A percentile compares a stretch with the other conserved stretches of the same genome.
These are phyloP conservation scores for Myathropa florea DNA, from an alignment of 2,888 invertebrate genomes.

Conservation along the genomic window DNA sequence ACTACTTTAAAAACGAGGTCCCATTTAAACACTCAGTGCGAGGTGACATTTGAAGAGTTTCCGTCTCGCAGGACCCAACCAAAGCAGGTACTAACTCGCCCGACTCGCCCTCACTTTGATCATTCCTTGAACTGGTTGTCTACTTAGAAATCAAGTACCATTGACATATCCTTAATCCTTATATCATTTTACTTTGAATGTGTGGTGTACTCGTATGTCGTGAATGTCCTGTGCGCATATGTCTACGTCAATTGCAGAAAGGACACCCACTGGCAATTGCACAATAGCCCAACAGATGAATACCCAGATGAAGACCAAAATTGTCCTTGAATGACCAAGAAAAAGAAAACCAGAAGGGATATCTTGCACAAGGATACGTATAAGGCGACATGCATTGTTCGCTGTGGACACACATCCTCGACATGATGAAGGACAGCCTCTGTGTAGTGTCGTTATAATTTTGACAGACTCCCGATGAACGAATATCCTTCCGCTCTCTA, in stretches of 20 bases:
- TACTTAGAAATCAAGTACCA: slow-evolving; percentile 42
- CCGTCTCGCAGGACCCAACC: too few species aligned
- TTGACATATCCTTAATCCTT: slow-evolving; percentile 34
- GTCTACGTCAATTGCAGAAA: slow-evolving; percentile 4
- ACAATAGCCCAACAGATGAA: slow-evolving; percentile 44
- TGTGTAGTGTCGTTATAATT: slow-evolving; percentile 40
- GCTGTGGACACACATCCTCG: slow-evolving; percentile 2
- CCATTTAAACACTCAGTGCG: too few species aligned
- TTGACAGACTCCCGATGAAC: slow-evolving; percentile 39
- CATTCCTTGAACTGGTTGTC: slow-evolving; percentile 1
- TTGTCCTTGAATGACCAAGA: slow-evolving; percentile 53
- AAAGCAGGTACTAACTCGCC: background rate
- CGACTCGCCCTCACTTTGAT: slow-evolving; percentile 6
- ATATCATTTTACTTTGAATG: background rate
- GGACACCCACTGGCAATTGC: slow-evolving; percentile 55
- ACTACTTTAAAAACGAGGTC: too few species aligned
- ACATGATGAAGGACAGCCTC: slow-evolving; percentile 39
- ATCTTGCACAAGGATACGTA: slow-evolving; percentile 2
- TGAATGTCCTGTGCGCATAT: slow-evolving; percentile 20
- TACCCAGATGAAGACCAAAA: slow-evolving; percentile 20
- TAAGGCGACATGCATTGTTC: slow-evolving; percentile 35
- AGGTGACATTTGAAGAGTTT: background rate
- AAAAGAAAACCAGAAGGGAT: slow-evolving; percentile 1
- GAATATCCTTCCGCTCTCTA: slow-evolving; percentile 28
- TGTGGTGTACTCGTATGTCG: slow-evolving; percentile 5